phyloP scores from a whole-genome alignment of 2,888 invertebrate species.

The Nesidiocoris tenuis region DNA sequence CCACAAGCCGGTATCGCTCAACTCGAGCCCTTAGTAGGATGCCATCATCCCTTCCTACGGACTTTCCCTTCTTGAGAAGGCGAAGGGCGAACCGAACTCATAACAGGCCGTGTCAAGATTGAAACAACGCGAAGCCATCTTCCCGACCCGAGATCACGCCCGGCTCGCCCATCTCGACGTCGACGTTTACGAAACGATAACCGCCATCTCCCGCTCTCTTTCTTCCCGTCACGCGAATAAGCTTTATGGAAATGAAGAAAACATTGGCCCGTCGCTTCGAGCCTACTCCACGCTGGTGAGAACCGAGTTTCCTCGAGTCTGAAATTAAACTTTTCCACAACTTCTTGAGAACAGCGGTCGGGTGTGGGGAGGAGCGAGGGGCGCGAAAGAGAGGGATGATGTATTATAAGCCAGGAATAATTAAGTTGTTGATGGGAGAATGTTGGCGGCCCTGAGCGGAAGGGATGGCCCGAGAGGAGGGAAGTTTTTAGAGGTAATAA shows the following conservation, averaged over 20 bases:
- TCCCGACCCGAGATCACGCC: background rate
- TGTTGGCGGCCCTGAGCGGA: too few relatives aligned
- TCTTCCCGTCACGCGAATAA: constrained; percentile 13
- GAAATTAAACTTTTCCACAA: constrained; percentile 32
- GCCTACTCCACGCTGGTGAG: background rate
- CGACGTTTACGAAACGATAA: too few relatives aligned
- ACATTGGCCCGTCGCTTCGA: constrained; percentile 6
- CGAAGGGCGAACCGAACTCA: too few relatives aligned
- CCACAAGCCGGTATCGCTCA: too few relatives aligned
- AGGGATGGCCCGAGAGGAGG: background rate
- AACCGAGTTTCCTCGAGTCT: constrained; percentile 15
- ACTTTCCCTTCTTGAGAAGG: too few relatives aligned
- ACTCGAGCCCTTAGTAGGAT: too few relatives aligned
- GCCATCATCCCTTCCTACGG: too few relatives aligned
- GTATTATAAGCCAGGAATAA: background rate
- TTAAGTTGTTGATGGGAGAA: background rate
- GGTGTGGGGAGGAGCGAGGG: background rate
- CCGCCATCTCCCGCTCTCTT: background rate
- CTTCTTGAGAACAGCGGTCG: constrained; percentile 2
- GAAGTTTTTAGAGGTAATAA: background rate
- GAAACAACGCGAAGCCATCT: background rate
- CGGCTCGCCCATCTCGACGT: background rate
- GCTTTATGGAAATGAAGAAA: constrained; percentile 24
- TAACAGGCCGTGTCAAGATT: background rate
- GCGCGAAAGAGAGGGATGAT: background rate